Evolutionary conservation across 2,888 invertebrate species (phyloP).

Genomic region (Fragum sueziense): DNA sequence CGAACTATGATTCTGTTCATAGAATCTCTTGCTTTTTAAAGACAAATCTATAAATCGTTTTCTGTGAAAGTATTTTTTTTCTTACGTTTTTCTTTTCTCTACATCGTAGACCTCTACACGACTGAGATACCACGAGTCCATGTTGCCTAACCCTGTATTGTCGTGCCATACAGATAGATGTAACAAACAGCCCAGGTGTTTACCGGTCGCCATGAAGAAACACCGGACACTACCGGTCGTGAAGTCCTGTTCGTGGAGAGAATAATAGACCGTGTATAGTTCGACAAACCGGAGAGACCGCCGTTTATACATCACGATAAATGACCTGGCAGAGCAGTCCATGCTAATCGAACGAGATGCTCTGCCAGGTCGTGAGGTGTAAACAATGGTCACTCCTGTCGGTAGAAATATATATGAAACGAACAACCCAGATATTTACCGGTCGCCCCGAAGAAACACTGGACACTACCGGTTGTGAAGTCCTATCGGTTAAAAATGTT

Average conservation of each 20-base stretch:
- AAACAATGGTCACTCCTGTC: no score
- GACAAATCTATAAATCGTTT: no score
- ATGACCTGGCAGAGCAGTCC: no score
- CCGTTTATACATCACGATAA: no score
- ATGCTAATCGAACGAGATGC: no score
- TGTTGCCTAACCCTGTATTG: conserved; percentile 53
- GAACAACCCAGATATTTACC: conserved; percentile 52
- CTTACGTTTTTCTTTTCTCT: conserved; percentile 52
- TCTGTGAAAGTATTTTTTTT: no score
- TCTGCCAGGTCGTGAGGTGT: no score
- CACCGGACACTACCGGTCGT: conserved; percentile 58
- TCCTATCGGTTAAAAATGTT: no score
- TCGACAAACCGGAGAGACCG: no score
- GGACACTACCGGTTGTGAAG: conserved; percentile 59
- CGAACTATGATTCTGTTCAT: no score
- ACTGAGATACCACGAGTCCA: conserved; percentile 63
- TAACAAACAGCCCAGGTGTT: conserved; percentile 52
- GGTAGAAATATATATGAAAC: conserved; percentile 56
- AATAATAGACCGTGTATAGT: no score
- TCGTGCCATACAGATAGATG: conserved; percentile 65
- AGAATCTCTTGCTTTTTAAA: no score
- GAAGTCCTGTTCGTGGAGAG: conserved; percentile 62
- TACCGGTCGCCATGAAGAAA: conserved; percentile 61
- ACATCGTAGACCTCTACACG: conserved; percentile 61
- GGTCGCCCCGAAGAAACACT: conserved; percentile 62